Evolutionary conservation across 2,888 invertebrate genomes (phyloP).

Genomic region (Drosophila subquinaria): DNA sequence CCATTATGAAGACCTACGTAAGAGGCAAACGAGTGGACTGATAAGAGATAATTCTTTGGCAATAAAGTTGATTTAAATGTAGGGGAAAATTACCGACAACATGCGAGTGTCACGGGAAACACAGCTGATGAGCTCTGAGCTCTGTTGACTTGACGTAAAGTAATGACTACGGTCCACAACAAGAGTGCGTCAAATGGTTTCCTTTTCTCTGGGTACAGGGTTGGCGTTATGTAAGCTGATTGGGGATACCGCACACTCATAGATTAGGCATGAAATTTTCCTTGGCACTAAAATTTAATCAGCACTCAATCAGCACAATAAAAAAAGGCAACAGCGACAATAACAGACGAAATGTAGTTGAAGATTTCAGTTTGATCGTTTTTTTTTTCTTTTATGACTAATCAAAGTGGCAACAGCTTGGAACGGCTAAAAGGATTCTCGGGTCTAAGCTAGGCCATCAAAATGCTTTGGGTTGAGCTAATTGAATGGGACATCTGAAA

Average conservation of each 20-base stretch:
- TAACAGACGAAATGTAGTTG: slow-evolving; percentile 26
- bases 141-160: slow-evolving; percentile 3
- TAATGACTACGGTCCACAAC: slow-evolving; percentile 15
- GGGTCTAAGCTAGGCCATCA: slow-evolving; percentile 46
- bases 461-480: slow-evolving; percentile 56
- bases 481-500: slow-evolving; percentile 65
- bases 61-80: slow-evolving; percentile 32
- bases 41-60: slow-evolving; percentile 43
- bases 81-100: slow-evolving; percentile 35
- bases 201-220: background rate
- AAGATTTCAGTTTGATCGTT: slow-evolving; percentile 24
- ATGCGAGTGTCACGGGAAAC: slow-evolving; percentile 8
- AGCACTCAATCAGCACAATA: slow-evolving; percentile 56
- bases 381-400: slow-evolving; percentile 32
- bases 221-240: slow-evolving; percentile 41
- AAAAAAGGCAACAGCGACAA: slow-evolving; percentile 36
- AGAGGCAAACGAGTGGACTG: slow-evolving; percentile 29
- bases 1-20: background rate
- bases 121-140: slow-evolving; percentile 18
- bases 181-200: slow-evolving; percentile 17
- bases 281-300: slow-evolving; percentile 63
- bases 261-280: slow-evolving; percentile 47
- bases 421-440: slow-evolving; percentile 41
- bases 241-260: slow-evolving; percentile 36
- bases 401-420: slow-evolving; percentile 58